A percentile compares a stretch with the other conserved stretches of the same genome.
These are phyloP conservation scores for Phengaris arion DNA, from an alignment of 2,888 invertebrate species.

Conservation along the genomic window DNA sequence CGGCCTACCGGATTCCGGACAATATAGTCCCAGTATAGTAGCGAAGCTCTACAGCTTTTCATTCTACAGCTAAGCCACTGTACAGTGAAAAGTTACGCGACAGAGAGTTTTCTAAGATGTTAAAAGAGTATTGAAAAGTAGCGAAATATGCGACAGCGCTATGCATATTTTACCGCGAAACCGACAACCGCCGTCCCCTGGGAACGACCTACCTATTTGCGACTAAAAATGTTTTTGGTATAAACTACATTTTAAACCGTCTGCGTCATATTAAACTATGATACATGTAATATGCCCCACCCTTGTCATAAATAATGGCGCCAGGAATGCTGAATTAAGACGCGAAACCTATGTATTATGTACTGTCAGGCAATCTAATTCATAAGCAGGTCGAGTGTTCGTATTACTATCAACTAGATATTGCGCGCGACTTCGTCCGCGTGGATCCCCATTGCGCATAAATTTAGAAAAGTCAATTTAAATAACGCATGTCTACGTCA, in stretches of 20 bases:
- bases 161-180: conserved; percentile 6
- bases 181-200: neutral
- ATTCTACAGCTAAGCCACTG: neutral
- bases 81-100: neutral
- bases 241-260: neutral
- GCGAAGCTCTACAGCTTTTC: too few relatives aligned
- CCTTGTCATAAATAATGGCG: neutral
- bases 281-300: neutral
- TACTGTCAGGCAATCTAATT: too few relatives aligned
- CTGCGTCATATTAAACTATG: neutral
- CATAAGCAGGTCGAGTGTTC: too few relatives aligned
- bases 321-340: neutral
- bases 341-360: too few relatives aligned
- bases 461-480: too few relatives aligned
- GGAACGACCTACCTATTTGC: neutral
- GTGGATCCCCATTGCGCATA: too few relatives aligned
- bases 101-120: neutral
- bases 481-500: too few relatives aligned
- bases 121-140: neutral
- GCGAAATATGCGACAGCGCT: neutral
- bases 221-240: neutral
- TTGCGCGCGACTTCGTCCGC: too few relatives aligned
- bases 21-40: too few relatives aligned
- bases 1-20: too few relatives aligned
- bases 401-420: too few relatives aligned